These are phyloP conservation scores for Rutpela maculata DNA, from an alignment of 2,888 invertebrate genomes.

Conservation along the genomic window DNA sequence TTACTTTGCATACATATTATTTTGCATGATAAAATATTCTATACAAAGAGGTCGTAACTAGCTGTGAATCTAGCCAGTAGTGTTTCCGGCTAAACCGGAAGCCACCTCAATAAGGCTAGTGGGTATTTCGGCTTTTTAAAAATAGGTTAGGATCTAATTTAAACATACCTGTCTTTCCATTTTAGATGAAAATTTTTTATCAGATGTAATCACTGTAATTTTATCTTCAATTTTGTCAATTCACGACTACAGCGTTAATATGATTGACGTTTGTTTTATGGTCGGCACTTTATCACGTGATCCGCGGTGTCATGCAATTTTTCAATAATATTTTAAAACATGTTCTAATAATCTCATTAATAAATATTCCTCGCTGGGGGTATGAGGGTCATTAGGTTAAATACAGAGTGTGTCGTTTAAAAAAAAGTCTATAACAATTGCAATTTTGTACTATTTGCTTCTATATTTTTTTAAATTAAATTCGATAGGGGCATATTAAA, in stretches of 20 bases:
- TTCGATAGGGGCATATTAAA: too few species aligned
- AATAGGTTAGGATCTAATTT: too few species aligned
- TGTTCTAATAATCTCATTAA: constrained; percentile 21
- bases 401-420: constrained; percentile 9
- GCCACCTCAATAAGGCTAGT: too few species aligned
- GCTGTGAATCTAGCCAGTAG: too few species aligned
- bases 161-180: constrained; percentile 15
- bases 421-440: too few species aligned
- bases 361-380: constrained; percentile 38
- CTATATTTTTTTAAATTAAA: too few species aligned
- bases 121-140: too few species aligned
- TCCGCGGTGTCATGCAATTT: not conserved
- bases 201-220: not conserved
- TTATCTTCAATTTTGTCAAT: not conserved
- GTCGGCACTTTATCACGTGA: constrained; percentile 26
- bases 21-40: too few species aligned
- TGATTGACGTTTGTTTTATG: constrained; percentile 14
- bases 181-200: not conserved
- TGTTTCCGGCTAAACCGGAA: too few species aligned
- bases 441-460: too few species aligned
- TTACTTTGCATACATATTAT: too few species aligned
- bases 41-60: too few species aligned
- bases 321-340: constrained; percentile 21
- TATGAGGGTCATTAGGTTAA: constrained; percentile 14
- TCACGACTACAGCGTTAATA: not conserved